Evolutionary conservation across 2,113 vertebrate species (phyloP).

Genomic region (Tupaia chinensis): DNA sequence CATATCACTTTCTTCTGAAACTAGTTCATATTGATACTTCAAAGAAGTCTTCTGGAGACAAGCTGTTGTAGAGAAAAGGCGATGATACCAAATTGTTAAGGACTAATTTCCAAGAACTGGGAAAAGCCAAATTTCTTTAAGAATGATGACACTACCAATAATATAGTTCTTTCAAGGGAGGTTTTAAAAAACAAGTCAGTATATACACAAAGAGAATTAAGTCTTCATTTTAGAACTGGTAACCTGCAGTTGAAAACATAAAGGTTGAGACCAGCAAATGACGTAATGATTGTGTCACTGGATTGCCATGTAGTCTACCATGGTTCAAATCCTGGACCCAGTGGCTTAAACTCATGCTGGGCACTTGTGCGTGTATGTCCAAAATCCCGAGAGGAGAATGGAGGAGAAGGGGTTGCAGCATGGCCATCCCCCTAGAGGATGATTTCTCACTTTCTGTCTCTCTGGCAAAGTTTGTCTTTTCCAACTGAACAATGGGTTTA

Average conservation of each 20-base stretch:
- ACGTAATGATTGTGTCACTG: too few relatives aligned
- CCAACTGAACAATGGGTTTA: neutral
- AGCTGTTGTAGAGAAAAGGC: neutral
- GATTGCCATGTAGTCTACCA: too few relatives aligned
- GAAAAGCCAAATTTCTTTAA: neutral
- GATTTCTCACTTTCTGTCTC: too few relatives aligned
- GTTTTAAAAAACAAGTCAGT: neutral
- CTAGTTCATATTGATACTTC: neutral
- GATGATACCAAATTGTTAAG: neutral
- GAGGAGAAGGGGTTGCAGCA: too few relatives aligned
- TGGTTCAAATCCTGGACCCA: too few relatives aligned
- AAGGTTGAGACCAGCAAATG: too few relatives aligned
- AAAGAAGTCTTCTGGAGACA: neutral
- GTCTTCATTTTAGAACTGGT: neutral
- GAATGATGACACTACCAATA: neutral
- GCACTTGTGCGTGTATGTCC: too few relatives aligned
- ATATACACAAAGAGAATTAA: constrained; percentile 13
- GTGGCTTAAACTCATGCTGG: too few relatives aligned
- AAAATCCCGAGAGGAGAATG: too few relatives aligned
- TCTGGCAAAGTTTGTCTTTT: neutral
- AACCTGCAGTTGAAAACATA: neutral
- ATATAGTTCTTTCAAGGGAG: neutral
- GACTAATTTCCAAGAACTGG: neutral
- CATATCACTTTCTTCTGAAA: neutral
- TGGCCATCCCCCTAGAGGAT: too few relatives aligned